phyloP scores from a whole-genome alignment of 2,113 vertebrate genomes.

The Cettia cetti region DNA sequence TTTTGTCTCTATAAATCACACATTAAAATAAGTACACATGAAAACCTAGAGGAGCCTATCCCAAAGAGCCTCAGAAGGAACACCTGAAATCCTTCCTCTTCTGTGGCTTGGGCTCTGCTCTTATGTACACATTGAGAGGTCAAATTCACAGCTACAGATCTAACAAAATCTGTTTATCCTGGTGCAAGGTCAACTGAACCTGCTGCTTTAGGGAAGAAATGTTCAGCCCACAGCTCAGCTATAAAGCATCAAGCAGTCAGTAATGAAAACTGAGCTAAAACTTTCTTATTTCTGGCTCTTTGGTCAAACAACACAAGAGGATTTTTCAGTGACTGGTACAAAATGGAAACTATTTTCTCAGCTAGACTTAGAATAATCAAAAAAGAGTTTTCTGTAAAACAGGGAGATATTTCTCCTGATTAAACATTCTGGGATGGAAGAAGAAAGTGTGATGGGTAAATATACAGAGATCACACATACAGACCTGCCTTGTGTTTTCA shows the following conservation, averaged over 20 bases:
- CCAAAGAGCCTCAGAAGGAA: neutral
- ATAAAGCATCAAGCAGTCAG: neutral
- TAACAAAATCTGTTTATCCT: neutral
- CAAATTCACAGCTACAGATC: neutral
- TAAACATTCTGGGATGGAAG: neutral
- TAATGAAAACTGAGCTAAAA: neutral
- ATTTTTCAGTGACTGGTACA: neutral
- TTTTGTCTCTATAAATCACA: neutral
- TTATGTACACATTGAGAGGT: neutral
- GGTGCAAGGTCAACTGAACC: neutral
- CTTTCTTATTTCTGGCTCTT: neutral
- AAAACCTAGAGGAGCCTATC: neutral
- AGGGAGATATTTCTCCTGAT: neutral
- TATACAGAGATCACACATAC: neutral
- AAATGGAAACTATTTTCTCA: neutral
- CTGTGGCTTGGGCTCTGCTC: neutral
- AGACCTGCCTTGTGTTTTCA: conserved; percentile 89
- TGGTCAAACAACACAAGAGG: neutral
- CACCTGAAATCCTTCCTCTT: neutral
- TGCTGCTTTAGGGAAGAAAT: neutral
- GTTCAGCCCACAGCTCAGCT: neutral
- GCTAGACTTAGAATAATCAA: neutral
- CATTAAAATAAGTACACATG: neutral
- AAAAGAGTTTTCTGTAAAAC: neutral
- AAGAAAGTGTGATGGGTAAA: neutral